Evolutionary conservation across 2,113 vertebrate genomes (phyloP).

Genomic region (Amphiprion percula): DNA sequence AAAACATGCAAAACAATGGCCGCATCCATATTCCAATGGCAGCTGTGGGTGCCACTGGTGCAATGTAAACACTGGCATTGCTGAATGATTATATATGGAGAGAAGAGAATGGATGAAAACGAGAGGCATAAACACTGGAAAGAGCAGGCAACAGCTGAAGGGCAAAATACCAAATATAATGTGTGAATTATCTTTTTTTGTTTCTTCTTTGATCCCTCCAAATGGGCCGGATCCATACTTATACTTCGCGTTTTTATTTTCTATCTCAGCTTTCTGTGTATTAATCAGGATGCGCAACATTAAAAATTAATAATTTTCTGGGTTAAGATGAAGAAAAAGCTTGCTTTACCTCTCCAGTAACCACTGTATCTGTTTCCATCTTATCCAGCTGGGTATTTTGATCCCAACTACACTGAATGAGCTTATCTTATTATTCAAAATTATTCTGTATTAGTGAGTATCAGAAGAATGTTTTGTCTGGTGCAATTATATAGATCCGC

Average conservation of each 20-base stretch:
- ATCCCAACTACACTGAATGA: slow-evolving; percentile 27
- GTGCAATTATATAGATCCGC: slow-evolving; percentile 69
- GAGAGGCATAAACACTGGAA: slow-evolving; percentile 19
- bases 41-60: slow-evolving; percentile 37
- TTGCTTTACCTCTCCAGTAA: slow-evolving; percentile 2
- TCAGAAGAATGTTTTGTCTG: slow-evolving; percentile 71
- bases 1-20: slow-evolving; percentile 49
- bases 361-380: not conserved
- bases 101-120: slow-evolving; percentile 34
- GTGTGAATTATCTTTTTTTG: slow-evolving; percentile 10
- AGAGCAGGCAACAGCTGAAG: slow-evolving; percentile 35
- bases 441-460: slow-evolving; percentile 56
- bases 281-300: slow-evolving; percentile 10
- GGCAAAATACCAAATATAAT: slow-evolving; percentile 42
- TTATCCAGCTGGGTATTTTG: slow-evolving; percentile 29
- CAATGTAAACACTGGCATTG: slow-evolving; percentile 40
- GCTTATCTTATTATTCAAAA: slow-evolving; percentile 58
- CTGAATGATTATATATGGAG: slow-evolving; percentile 41
- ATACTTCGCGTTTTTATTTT: not conserved
- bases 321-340: slow-evolving; percentile 3
- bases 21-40: slow-evolving; percentile 44
- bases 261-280: not conserved
- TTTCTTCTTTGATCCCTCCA: not conserved
- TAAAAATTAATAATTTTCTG: slow-evolving; percentile 11
- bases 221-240: slow-evolving; percentile 10